A percentile compares a stretch with the other conserved stretches of the same genome.
Conservation (phyloP, 2,113 vertebrate species). For the Aptenodytes patagonicus region DNA sequence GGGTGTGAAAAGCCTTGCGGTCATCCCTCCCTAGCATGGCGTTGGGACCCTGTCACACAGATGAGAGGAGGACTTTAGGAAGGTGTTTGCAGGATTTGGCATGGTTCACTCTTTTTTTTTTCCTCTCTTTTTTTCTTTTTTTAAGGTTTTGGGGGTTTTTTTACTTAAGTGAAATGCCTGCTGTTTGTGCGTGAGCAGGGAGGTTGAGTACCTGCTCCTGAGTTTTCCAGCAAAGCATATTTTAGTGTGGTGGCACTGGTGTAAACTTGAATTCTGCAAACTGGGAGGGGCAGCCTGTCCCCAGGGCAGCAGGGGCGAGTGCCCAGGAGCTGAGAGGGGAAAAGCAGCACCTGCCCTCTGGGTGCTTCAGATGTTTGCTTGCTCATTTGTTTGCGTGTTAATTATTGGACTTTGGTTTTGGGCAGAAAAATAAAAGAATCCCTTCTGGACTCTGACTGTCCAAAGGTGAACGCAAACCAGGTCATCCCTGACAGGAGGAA, state of each 20-base stretch:
- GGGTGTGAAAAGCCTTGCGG: neutral
- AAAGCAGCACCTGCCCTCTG: neutral
- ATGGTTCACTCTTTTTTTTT: neutral
- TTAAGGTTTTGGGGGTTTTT: neutral
- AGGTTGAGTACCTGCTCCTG: neutral
- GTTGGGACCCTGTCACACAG: neutral
- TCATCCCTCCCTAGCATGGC: neutral
- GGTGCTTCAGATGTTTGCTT: neutral
- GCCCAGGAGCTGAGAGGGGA: neutral
- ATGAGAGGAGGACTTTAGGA: neutral
- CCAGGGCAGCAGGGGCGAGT: neutral
- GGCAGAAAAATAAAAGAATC: neutral
- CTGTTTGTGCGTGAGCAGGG: neutral
- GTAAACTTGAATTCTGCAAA: slow-evolving; percentile 16
- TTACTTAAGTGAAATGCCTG: neutral
- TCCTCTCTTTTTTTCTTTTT: neutral
- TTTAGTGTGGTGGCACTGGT: neutral
- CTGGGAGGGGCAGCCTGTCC: neutral
- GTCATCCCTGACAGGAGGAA: neutral
- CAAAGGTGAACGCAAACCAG: neutral
- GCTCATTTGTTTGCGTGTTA: neutral
- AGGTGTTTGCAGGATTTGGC: neutral
- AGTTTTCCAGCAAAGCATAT: neutral
- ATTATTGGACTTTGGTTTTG: neutral
- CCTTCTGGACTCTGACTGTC: neutral